Percentiles rank a stretch among this genome's conserved stretches.
Conservation (phyloP, 1,140 invertebrate species). For the Leptoteleia sp. region DNA sequence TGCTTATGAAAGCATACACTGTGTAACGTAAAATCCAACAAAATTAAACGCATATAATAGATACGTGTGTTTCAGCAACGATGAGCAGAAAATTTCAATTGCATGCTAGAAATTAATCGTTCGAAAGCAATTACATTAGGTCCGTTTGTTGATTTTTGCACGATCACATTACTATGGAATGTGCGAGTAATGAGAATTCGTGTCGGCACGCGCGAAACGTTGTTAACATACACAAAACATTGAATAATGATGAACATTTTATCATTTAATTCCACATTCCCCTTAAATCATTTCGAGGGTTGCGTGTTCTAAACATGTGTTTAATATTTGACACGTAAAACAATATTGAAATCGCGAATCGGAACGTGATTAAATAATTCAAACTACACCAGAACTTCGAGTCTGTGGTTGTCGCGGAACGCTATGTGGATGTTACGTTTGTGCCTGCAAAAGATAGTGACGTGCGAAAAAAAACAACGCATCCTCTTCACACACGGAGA, state of each 20-base stretch:
- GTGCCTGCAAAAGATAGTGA: too few species aligned
- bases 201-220: conserved; percentile 55
- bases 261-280: conserved; percentile 44
- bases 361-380: too few species aligned
- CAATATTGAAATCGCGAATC: conserved; percentile 5
- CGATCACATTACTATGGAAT: conserved; percentile 76
- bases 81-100: conserved; percentile 76
- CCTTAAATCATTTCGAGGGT: conserved; percentile 42
- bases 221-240: conserved; percentile 57
- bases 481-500: too few species aligned
- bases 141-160: conserved; percentile 76
- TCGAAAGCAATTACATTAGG: conserved; percentile 78
- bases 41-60: conserved; percentile 53
- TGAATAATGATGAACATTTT: conserved; percentile 59
- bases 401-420: too few species aligned
- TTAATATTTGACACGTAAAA: neutral
- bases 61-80: conserved; percentile 58
- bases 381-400: too few species aligned
- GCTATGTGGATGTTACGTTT: too few species aligned
- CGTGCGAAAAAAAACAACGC: too few species aligned
- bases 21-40: conserved; percentile 48
- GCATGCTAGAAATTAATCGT: conserved; percentile 79
- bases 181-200: conserved; percentile 64
- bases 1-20: conserved; percentile 52
- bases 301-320: conserved; percentile 30